Percentiles rank a stretch among this genome's conserved stretches.
Evolutionary conservation across 2,113 vertebrate genomes (phyloP).

Genomic region (Henicopernis longicauda): DNA sequence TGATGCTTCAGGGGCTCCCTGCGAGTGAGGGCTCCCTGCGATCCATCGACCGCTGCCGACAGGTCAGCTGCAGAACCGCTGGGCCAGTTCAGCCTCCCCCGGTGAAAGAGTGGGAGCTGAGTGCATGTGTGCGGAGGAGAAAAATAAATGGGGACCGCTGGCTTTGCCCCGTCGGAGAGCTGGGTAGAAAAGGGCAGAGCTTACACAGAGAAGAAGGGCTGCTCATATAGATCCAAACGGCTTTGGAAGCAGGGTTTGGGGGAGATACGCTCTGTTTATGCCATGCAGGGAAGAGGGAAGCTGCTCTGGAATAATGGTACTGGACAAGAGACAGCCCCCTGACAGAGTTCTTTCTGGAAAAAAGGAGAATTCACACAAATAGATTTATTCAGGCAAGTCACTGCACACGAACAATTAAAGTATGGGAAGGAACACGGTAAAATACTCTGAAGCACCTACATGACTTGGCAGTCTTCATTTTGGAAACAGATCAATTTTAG

Average conservation of each 20-base stretch:
- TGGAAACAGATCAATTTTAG: neutral
- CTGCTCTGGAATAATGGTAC: neutral
- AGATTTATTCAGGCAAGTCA: neutral
- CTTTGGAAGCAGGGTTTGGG: neutral
- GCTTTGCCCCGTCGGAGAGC: neutral
- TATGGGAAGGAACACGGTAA: neutral
- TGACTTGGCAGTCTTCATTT: slow-evolving; percentile 1
- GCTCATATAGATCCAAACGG: neutral
- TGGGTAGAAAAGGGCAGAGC: neutral
- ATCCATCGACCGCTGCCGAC: fast-evolving
- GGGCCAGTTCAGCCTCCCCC: neutral
- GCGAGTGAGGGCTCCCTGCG: too few relatives aligned
- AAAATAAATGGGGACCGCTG: neutral
- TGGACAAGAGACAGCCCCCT: neutral
- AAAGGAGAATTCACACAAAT: neutral
- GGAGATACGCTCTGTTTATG: neutral
- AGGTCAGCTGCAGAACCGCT: neutral
- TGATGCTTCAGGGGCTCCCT: neutral
- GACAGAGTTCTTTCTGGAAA: neutral
- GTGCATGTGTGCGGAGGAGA: neutral
- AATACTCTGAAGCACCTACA: neutral
- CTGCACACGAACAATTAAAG: neutral
- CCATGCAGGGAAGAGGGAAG: neutral
- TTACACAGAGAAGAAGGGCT: neutral
- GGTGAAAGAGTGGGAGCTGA: neutral